Evolutionary conservation across 2,888 invertebrate species (phyloP).

Genomic region (Seladonia tumulorum): DNA sequence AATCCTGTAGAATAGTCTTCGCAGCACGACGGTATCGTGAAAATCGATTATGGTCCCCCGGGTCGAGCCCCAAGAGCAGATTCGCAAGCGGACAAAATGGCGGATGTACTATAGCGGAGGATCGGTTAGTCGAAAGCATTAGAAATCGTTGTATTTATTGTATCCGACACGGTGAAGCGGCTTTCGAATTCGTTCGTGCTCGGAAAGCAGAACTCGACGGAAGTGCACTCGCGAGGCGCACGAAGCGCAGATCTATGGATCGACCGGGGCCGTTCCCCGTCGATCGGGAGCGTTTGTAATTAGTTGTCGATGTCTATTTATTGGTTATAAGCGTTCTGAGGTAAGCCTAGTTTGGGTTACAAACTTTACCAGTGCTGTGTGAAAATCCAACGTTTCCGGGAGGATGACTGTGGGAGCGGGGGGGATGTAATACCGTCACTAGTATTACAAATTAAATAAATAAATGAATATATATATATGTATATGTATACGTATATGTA

Average conservation of each 20-base stretch:
- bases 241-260: neutral
- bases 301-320: constrained; percentile 72
- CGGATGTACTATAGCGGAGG: constrained; percentile 34
- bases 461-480: constrained; percentile 34
- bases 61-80: neutral
- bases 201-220: neutral
- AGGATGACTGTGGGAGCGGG: neutral
- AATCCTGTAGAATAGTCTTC: too few relatives aligned
- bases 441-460: constrained; percentile 26
- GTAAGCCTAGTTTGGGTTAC: constrained; percentile 64
- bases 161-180: constrained; percentile 35
- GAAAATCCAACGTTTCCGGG: constrained; percentile 60
- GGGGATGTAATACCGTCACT: constrained; percentile 4
- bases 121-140: constrained; percentile 45
- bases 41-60: neutral
- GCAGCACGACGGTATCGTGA: neutral
- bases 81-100: neutral
- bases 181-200: constrained; percentile 23
- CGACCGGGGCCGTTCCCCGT: constrained; percentile 14
- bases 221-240: constrained; percentile 3
- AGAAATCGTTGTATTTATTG: constrained; percentile 67
- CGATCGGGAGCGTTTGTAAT: constrained; percentile 64
- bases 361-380: constrained; percentile 70
- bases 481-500: constrained; percentile 25
- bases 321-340: constrained; percentile 67